Evolutionary conservation across 2,797 vertebrate species (phyloP), one percentile per base, ranked within the genome.

Genomic region (Cossypha dichroa): DNA sequence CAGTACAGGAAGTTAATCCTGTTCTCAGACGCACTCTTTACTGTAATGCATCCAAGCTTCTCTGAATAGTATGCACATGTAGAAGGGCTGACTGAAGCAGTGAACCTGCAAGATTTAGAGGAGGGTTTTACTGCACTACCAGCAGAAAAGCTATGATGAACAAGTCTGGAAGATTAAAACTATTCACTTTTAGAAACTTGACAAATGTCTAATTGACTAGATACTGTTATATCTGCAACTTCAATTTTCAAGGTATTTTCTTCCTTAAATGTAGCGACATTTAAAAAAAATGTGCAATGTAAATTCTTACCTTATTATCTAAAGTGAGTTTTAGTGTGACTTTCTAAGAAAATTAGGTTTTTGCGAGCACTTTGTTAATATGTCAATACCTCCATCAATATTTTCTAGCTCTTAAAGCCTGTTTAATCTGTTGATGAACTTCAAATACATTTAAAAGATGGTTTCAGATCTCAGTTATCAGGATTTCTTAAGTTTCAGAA

Each of bases 1-100:
- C 21, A 66, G 36, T 34, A 55, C 21, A 69, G 63, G 63, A 83
- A 86, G 31, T 69, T 70, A 88, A 88, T 82, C 80, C 70, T 79
- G 43, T 76, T 76, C 85, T 84, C 85, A 88, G 77, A 66, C 60
- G 56, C 12, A 68, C 29, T 79, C 48, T 67, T 77, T 5, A 16
- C 38, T 73, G 76, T 5, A 16, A 38, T 73, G 76, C 55, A 55
- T 70, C 63, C 1, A 1, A 45, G 31, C 41, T 77, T 74, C 4
- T 11, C 64, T 74, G 66, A 77, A 70, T 14, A 52, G 21, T 21
- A 21, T 0, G 0, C 0, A 4, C 23, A 36, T 51, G 52, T 40
- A 56, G 59, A 97, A 82, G 43, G 59, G 52, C 59, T 60, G 52
- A 59, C 26, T 51, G 62, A 68, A 34, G 56, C 51, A 58, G 7